These are phyloP conservation scores for Podotricha telesiphe DNA, from an alignment of 2,888 invertebrate genomes.

Conservation along the genomic window DNA sequence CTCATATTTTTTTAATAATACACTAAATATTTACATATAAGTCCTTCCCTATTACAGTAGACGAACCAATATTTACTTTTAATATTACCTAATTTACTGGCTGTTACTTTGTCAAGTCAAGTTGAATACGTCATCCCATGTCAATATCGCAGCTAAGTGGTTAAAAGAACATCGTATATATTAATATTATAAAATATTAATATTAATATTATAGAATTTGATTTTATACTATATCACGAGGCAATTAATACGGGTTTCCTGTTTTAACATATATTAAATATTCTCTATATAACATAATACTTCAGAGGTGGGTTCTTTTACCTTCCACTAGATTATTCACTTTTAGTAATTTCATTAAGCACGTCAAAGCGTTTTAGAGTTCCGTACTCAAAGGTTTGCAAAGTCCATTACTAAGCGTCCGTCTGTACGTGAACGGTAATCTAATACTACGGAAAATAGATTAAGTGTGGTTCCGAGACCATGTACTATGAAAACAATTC, in stretches of 20 bases:
- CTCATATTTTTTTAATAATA: too few relatives aligned
- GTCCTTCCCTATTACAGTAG: too few relatives aligned
- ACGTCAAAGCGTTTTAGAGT: slow-evolving; percentile 3
- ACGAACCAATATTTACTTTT: not conserved
- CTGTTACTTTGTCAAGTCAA: not conserved
- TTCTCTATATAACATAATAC: too few relatives aligned
- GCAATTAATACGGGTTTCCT: too few relatives aligned
- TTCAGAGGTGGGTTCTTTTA: too few relatives aligned
- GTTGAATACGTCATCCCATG: not conserved
- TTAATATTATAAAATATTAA: too few relatives aligned
- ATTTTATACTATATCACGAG: too few relatives aligned
- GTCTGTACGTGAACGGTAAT: slow-evolving; percentile 1
- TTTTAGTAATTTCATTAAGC: not conserved
- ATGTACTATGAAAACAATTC: too few relatives aligned
- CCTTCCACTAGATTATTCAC: not conserved
- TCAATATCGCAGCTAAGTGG: not conserved
- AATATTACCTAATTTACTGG: not conserved
- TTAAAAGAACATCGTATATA: not conserved
- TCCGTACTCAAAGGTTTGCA: slow-evolving; percentile 11
- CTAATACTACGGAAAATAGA: slow-evolving; percentile 11
- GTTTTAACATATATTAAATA: too few relatives aligned
- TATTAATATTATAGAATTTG: too few relatives aligned
- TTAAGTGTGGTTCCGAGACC: too few relatives aligned
- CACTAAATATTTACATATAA: too few relatives aligned
- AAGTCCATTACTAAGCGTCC: not conserved